phyloP scores from a whole-genome alignment of 2,888 invertebrate genomes.

The Zeuzera pyrina region DNA sequence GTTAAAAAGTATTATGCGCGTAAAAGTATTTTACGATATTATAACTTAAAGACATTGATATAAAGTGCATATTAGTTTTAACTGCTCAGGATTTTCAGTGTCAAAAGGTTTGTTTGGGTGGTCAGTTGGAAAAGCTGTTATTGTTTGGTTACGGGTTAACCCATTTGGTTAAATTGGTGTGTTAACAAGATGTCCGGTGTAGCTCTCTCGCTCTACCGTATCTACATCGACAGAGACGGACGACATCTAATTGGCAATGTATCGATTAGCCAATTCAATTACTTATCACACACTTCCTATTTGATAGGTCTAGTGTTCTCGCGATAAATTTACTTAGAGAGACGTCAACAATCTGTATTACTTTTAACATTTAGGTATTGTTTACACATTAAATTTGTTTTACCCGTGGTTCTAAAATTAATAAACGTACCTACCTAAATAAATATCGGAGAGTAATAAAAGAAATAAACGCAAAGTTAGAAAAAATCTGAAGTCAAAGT shows the following conservation, averaged over 20 bases:
- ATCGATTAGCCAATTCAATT: slow-evolving; percentile 60
- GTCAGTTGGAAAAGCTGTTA: slow-evolving; percentile 70
- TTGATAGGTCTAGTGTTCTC: no score
- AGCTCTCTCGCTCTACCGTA: slow-evolving; percentile 34
- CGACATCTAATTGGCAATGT: slow-evolving; percentile 42
- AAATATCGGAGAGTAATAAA: background rate
- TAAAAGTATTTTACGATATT: background rate
- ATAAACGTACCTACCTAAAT: no score
- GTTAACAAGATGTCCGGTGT: slow-evolving; percentile 60
- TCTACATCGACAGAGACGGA: slow-evolving; percentile 23
- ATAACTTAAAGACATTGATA: background rate
- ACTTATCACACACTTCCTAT: no score
- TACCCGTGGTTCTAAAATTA: no score
- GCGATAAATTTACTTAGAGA: no score
- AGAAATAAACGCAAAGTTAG: background rate
- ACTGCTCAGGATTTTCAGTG: slow-evolving; percentile 12
- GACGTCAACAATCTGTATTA: no score
- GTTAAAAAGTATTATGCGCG: slow-evolving; percentile 18
- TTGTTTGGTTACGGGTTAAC: slow-evolving; percentile 72
- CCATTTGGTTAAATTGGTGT: slow-evolving; percentile 71
- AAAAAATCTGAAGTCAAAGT: background rate
- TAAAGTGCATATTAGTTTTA: slow-evolving; percentile 20
- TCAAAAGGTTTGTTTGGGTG: slow-evolving; percentile 25
- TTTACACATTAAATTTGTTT: no score
- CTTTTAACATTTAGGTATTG: no score